Conservation (phyloP, 2,888 invertebrate species). For the Stenolophus ochropezus region DNA sequence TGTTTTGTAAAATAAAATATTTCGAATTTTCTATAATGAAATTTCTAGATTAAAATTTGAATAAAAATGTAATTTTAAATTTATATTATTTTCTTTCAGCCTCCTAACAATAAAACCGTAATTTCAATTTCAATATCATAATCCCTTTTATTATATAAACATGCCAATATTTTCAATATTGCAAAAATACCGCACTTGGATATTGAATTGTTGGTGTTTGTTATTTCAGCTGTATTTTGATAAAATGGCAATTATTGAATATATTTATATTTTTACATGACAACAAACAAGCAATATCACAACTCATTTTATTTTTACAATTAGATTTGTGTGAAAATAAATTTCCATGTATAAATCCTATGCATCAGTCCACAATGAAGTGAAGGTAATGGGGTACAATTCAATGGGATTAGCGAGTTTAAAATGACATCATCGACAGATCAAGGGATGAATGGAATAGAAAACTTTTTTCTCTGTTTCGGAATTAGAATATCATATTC, state of each 20-base stretch:
- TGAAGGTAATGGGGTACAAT: constrained; percentile 10
- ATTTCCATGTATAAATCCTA: background rate
- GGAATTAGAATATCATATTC: no score
- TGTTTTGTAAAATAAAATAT: no score
- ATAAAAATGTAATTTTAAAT: no score
- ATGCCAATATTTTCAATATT: background rate
- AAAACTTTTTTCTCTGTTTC: no score
- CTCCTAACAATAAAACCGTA: no score
- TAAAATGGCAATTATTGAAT: background rate
- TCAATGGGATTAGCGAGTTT: constrained; percentile 42
- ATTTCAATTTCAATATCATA: background rate
- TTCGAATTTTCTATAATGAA: no score
- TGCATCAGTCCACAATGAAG: background rate
- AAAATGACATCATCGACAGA: constrained; percentile 53
- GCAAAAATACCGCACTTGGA: background rate
- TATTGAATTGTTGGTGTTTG: background rate
- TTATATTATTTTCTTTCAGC: no score
- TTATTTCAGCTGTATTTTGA: background rate
- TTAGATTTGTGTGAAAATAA: background rate
- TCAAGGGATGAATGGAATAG: background rate
- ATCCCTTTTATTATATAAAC: background rate
- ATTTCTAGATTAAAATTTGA: no score
- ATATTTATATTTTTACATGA: background rate
- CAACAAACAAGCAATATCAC: background rate
- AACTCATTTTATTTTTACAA: background rate